Conservation (phyloP, 2,797 vertebrate species). For the Ctenosaura bakeri region DNA sequence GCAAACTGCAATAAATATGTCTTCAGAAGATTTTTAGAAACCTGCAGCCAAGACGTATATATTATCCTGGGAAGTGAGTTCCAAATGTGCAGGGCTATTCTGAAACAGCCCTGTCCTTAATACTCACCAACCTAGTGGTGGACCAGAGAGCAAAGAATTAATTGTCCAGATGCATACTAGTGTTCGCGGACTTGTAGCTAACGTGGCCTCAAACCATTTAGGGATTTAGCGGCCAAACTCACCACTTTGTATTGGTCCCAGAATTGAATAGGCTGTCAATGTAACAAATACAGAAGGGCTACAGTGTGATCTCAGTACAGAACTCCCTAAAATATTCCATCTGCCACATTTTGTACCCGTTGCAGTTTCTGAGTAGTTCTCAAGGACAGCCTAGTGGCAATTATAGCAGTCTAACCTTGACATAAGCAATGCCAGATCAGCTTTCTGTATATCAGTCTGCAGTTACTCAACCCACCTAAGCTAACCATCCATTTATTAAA, state of each 20-base stretch:
- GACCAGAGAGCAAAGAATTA: background rate
- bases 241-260: background rate
- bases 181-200: background rate
- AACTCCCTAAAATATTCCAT: background rate
- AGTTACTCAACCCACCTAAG: background rate
- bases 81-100: background rate
- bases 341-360: background rate
- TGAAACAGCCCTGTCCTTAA: background rate
- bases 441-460: background rate
- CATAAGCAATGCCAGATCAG: background rate
- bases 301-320: background rate
- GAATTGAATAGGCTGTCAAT: background rate
- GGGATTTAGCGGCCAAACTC: background rate
- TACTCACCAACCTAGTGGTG: background rate
- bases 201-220: conserved; percentile 8
- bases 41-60: background rate
- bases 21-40: background rate
- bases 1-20: background rate
- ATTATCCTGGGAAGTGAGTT: background rate
- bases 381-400: background rate
- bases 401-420: background rate
- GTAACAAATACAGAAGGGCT: background rate
- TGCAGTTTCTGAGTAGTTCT: background rate
- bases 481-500: too few species aligned
- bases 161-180: background rate